Evolutionary conservation across 1,140 invertebrate genomes (phyloP).

Genomic region (Anastrepha ludens): DNA sequence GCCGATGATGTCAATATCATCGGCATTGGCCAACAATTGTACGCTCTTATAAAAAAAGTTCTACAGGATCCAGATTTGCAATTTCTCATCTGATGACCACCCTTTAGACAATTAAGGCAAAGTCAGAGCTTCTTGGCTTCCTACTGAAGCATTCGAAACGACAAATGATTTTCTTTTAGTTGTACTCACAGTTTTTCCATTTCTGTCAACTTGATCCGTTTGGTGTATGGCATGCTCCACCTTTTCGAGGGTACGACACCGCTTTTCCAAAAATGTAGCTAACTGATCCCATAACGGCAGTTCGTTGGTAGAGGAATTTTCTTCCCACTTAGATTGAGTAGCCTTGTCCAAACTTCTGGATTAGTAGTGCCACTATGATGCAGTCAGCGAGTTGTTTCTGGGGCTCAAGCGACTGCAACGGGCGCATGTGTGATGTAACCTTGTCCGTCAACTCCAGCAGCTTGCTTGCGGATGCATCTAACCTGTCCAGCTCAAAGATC

Average conservation of each 20-base stretch:
- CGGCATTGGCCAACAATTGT: too few species aligned
- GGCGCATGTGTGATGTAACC: background rate
- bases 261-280: background rate
- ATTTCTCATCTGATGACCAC: background rate
- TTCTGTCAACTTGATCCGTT: background rate
- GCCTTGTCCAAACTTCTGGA: background rate
- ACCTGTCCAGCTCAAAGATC: background rate
- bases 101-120: background rate
- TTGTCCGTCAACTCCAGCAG: slow-evolving; percentile 18
- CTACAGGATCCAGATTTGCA: slow-evolving; percentile 13
- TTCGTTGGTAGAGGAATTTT: background rate
- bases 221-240: too few species aligned
- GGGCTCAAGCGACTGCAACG: background rate
- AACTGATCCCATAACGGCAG: background rate
- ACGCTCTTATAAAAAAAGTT: too few species aligned
- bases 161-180: background rate
- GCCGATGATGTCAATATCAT: too few species aligned
- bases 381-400: slow-evolving; percentile 26
- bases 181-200: background rate
- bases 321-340: background rate
- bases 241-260: background rate
- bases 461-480: background rate
- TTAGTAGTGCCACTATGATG: background rate
- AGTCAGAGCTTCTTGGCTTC: background rate
- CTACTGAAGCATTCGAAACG: background rate